These are phyloP conservation scores for Yponomeuta plumbellus DNA, from an alignment of 2,888 invertebrate genomes.

Conservation along the genomic window DNA sequence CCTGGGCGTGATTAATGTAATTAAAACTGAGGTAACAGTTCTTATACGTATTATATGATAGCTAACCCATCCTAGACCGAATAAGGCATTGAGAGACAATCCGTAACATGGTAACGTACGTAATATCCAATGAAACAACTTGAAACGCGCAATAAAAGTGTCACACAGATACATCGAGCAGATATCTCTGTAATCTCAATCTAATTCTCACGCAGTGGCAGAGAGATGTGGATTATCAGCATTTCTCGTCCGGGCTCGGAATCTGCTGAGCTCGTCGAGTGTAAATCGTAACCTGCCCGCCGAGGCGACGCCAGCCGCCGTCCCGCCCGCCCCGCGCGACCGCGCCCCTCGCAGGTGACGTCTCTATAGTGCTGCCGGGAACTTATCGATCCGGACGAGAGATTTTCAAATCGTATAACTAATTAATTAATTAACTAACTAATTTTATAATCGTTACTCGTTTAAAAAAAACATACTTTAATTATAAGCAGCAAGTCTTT, in stretches of 20 bases:
- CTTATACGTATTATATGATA: no score
- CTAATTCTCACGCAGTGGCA: slow-evolving; percentile 62
- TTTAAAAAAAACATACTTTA: no score
- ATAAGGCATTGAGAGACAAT: not conserved
- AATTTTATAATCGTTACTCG: no score
- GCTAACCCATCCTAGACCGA: not conserved
- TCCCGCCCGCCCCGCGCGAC: slow-evolving; percentile 37
- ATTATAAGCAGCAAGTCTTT: no score
- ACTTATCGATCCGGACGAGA: slow-evolving; percentile 6
- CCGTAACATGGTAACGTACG: not conserved
- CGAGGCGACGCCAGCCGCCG: slow-evolving; percentile 62
- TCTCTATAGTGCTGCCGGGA: slow-evolving; percentile 36
- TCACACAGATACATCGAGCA: slow-evolving; percentile 40
- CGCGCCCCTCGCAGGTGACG: slow-evolving; percentile 64
- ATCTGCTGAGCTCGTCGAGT: slow-evolving; percentile 74
- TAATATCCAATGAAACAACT: slow-evolving; percentile 35
- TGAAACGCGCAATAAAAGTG: slow-evolving; percentile 46
- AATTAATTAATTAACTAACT: no score
- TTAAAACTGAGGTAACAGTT: no score
- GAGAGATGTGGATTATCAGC: slow-evolving; percentile 70
- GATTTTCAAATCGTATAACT: no score
- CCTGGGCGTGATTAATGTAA: no score
- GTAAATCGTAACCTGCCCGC: slow-evolving; percentile 77
- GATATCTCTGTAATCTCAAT: slow-evolving; percentile 47
- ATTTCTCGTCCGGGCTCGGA: slow-evolving; percentile 62